phyloP scores from a whole-genome alignment of 1,140 invertebrate species.

The Pseudomyrmex concolor region DNA sequence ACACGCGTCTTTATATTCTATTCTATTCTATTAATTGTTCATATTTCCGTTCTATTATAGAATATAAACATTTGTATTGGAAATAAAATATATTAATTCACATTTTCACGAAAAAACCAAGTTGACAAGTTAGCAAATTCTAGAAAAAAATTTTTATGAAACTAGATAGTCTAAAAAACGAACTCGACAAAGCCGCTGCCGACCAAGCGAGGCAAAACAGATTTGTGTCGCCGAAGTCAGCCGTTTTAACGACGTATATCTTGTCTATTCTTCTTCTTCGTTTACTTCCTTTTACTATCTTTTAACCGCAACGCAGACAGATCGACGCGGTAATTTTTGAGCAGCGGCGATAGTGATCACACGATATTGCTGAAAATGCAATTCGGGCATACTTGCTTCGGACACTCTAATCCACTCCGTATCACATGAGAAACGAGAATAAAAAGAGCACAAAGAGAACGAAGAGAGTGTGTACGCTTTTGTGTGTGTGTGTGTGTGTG shows the following conservation, averaged over 20 bases:
- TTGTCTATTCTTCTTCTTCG: too few species aligned
- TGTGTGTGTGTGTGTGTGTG: neutral
- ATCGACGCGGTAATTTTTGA: conserved; percentile 24
- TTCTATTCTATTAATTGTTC: too few species aligned
- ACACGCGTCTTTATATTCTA: neutral
- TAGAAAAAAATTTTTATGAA: too few species aligned
- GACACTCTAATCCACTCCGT: conserved; percentile 40
- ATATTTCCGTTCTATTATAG: neutral
- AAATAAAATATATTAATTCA: neutral
- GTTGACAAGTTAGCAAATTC: too few species aligned
- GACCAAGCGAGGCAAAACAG: neutral
- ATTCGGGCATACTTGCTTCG: conserved; percentile 30
- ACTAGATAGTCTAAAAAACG: neutral
- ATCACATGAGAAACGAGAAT: conserved; percentile 12
- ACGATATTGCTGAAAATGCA: conserved; percentile 41
- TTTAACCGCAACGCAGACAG: neutral
- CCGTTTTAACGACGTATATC: conserved; percentile 2
- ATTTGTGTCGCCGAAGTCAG: conserved; percentile 14
- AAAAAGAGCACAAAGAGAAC: conserved; percentile 37
- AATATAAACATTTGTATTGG: neutral
- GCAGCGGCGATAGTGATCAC: conserved; percentile 10
- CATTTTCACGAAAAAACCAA: too few species aligned
- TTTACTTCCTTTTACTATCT: neutral
- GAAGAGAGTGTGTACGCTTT: neutral
- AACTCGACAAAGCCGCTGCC: neutral